Conservation (phyloP, 2,888 invertebrate genomes). For the Scelioninae gen. 2 region DNA sequence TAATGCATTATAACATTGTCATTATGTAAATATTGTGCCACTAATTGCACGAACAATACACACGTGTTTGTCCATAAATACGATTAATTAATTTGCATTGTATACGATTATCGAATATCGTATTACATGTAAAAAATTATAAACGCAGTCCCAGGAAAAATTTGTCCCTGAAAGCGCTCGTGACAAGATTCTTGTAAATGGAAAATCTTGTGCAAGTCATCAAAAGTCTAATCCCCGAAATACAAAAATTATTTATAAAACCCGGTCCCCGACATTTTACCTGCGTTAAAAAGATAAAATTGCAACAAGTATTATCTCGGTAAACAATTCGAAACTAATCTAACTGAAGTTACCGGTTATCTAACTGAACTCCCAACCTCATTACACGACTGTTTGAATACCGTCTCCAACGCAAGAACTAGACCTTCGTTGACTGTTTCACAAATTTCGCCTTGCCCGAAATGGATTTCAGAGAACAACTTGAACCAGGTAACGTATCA, state of each 20-base stretch:
- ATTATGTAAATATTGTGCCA: slow-evolving; percentile 49
- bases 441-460: not conserved
- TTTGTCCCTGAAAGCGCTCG: not conserved
- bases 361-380: no score
- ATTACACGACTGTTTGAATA: no score
- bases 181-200: not conserved
- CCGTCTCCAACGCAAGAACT: no score
- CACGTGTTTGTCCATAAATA: slow-evolving; percentile 48
- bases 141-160: slow-evolving; percentile 12
- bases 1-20: slow-evolving; percentile 24
- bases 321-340: no score
- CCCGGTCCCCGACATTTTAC: no score
- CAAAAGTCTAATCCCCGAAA: no score
- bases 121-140: slow-evolving; percentile 20
- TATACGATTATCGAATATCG: slow-evolving; percentile 36
- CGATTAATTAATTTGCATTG: slow-evolving; percentile 41
- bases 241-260: no score
- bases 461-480: not conserved
- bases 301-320: no score
- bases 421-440: no score
- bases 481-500: slow-evolving; percentile 5
- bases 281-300: no score
- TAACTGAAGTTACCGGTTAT: no score
- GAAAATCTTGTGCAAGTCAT: no score
- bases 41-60: slow-evolving; percentile 50